Percentiles rank a stretch among this genome's conserved stretches.
phyloP scores from a whole-genome alignment of 2,888 invertebrate species.

The Cactoblastis cactorum region DNA sequence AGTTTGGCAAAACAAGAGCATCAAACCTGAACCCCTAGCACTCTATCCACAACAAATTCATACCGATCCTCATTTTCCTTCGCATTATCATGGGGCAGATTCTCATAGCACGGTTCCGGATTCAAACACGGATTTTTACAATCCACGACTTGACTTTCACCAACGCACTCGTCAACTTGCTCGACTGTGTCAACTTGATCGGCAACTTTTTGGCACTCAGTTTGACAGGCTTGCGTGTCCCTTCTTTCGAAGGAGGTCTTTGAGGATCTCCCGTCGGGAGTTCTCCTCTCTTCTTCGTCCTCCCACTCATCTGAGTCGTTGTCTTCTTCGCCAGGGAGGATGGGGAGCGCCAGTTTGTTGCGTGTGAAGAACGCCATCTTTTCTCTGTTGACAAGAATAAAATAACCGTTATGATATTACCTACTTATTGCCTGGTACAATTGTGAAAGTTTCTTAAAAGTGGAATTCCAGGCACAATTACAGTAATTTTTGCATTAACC shows the following conservation, averaged over 20 bases:
- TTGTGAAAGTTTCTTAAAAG: too few species aligned
- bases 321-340: slow-evolving; percentile 83
- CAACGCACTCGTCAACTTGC: neutral
- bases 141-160: slow-evolving; percentile 34
- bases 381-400: slow-evolving; percentile 82
- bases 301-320: slow-evolving; percentile 73
- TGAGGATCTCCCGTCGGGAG: slow-evolving; percentile 69
- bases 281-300: slow-evolving; percentile 61
- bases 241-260: slow-evolving; percentile 65
- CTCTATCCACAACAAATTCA: slow-evolving; percentile 90
- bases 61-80: slow-evolving; percentile 80
- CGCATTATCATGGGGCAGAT: slow-evolving; percentile 45
- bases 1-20: slow-evolving; percentile 1
- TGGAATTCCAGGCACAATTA: too few species aligned
- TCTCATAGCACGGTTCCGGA: slow-evolving; percentile 35
- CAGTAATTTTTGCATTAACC: too few species aligned
- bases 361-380: slow-evolving; percentile 98
- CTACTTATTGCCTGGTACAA: too few species aligned
- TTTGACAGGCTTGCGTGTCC: slow-evolving; percentile 3
- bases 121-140: slow-evolving; percentile 60
- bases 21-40: slow-evolving; percentile 91
- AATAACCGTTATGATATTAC: too few species aligned
- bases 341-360: slow-evolving; percentile 86
- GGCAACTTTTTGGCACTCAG: slow-evolving; percentile 7
- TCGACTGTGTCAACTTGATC: neutral